Conservation (phyloP, 2,113 vertebrate species). For the Hemicordylus capensis region DNA sequence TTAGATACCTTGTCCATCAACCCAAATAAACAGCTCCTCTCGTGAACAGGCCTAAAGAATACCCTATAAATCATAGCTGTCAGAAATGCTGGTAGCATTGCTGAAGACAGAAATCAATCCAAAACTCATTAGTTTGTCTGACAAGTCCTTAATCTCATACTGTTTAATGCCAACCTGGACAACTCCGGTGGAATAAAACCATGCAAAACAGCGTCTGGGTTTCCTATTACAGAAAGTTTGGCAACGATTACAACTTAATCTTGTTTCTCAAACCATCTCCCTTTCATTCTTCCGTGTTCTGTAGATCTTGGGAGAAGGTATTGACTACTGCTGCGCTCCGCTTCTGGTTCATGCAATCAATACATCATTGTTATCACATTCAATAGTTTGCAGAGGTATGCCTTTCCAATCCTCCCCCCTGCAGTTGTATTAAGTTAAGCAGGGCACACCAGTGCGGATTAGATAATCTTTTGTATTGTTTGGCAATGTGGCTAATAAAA, state of each 20-base stretch:
- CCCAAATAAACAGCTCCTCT: slow-evolving; percentile 78
- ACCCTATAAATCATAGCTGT: slow-evolving; percentile 81
- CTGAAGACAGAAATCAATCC: slow-evolving; percentile 83
- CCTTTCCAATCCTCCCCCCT: slow-evolving; percentile 12
- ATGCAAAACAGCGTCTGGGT: slow-evolving; percentile 59
- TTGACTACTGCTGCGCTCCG: slow-evolving; percentile 46
- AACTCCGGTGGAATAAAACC: slow-evolving; percentile 63
- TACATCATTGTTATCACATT: slow-evolving; percentile 26
- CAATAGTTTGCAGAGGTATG: background rate
- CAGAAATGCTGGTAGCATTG: slow-evolving; percentile 74
- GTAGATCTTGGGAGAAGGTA: slow-evolving; percentile 38
- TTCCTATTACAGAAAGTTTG: slow-evolving; percentile 64
- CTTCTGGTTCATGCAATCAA: slow-evolving; percentile 17
- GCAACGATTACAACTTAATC: slow-evolving; percentile 68
- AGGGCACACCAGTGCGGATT: slow-evolving; percentile 24
- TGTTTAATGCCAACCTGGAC: slow-evolving; percentile 71
- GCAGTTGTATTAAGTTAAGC: slow-evolving; percentile 35
- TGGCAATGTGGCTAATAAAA: background rate
- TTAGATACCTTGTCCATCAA: slow-evolving; percentile 76
- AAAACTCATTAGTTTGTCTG: slow-evolving; percentile 80
- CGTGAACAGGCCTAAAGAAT: slow-evolving; percentile 75
- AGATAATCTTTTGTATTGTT: background rate
- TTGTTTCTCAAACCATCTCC: slow-evolving; percentile 47
- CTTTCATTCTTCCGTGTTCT: slow-evolving; percentile 42
- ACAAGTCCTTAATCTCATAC: slow-evolving; percentile 80